These are phyloP conservation scores for Colletes latitarsis DNA, from an alignment of 1,140 invertebrate genomes.

Conservation along the genomic window DNA sequence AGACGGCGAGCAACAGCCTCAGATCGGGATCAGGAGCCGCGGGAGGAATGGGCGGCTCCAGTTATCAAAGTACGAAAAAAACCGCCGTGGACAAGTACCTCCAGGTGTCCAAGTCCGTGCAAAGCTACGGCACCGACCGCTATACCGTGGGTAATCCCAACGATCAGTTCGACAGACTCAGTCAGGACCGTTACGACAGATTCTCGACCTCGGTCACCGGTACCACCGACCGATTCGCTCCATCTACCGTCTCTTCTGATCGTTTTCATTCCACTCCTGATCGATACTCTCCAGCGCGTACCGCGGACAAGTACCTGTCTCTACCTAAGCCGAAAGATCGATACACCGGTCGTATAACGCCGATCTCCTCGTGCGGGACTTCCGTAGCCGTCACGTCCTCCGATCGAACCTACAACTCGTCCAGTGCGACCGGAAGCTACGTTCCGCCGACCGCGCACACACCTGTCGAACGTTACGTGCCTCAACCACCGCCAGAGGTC, in stretches of 20 bases:
- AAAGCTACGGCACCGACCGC: conserved; percentile 56
- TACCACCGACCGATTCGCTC: conserved; percentile 61
- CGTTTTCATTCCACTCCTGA: conserved; percentile 71
- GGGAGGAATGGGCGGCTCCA: background rate
- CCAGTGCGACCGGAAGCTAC: conserved; percentile 77
- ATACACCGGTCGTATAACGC: conserved; percentile 76
- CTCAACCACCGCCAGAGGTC: conserved; percentile 83
- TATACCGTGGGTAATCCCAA: conserved; percentile 24
- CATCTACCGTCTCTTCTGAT: conserved; percentile 65
- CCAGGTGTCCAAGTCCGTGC: conserved; percentile 61
- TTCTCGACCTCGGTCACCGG: conserved; percentile 40
- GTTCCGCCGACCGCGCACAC: conserved; percentile 86
- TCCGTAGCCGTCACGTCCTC: conserved; percentile 63
- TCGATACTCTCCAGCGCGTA: conserved; percentile 74
- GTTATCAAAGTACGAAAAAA: conserved; percentile 41
- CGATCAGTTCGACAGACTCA: conserved; percentile 61
- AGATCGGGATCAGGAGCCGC: background rate
- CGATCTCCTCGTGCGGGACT: conserved; percentile 71
- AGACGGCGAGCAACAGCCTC: conserved; percentile 39
- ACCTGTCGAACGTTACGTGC: conserved; percentile 86
- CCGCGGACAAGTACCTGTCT: conserved; percentile 78
- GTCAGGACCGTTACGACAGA: conserved; percentile 70
- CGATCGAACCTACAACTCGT: conserved; percentile 69
- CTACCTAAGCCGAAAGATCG: conserved; percentile 80
- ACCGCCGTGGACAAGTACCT: conserved; percentile 56